A percentile compares a stretch with the other conserved stretches of the same genome.
Conservation (phyloP, 2,888 invertebrate species). For the Leptopterna dolabrata region DNA sequence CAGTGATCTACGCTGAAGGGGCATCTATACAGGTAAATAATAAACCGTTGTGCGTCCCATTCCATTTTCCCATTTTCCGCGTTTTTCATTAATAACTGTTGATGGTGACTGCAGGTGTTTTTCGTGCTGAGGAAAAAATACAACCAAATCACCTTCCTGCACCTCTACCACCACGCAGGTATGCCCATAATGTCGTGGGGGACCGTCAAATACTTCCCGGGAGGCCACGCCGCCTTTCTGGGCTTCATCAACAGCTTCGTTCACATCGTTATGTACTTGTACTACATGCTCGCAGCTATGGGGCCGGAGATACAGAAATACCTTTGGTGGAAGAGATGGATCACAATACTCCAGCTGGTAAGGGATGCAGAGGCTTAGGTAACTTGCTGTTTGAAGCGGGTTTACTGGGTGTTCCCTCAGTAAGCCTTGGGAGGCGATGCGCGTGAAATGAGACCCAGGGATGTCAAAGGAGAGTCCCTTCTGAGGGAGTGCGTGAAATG, state of each 20-base stretch:
- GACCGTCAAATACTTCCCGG: conserved; percentile 69
- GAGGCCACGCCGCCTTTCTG: conserved; percentile 65
- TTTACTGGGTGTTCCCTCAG: no score
- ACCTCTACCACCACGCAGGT: conserved; percentile 69
- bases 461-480: no score
- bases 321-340: conserved; percentile 66
- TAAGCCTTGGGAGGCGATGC: no score
- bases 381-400: no score
- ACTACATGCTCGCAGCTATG: conserved; percentile 65
- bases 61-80: no score
- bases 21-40: no score
- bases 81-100: no score
- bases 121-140: conserved; percentile 70
- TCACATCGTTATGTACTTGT: conserved; percentile 65
- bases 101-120: conserved; percentile 66
- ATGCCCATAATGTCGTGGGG: conserved; percentile 66
- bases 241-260: conserved; percentile 67
- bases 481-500: no score
- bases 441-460: no score
- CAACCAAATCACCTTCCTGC: conserved; percentile 70
- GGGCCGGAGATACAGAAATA: conserved; percentile 64
- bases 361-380: background rate
- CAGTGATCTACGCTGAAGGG: no score
- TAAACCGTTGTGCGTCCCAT: no score
- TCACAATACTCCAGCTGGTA: conserved; percentile 66